These are phyloP conservation scores for Neocrepidodera transversa DNA, from an alignment of 2,888 invertebrate genomes.

Conservation along the genomic window DNA sequence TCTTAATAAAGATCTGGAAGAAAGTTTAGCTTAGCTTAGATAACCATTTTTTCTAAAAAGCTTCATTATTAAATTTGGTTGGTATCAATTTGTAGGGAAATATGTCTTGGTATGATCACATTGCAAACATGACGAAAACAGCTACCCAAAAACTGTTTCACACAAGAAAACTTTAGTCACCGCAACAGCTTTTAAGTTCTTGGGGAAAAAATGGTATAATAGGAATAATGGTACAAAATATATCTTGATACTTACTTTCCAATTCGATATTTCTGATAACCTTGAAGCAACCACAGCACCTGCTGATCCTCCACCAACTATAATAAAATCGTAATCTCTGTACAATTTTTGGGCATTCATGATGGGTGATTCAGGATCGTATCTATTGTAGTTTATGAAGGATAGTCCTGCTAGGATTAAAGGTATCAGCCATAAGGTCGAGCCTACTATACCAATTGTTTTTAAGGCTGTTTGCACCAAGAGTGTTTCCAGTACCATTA, in stretches of 20 bases:
- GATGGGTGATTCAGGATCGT: slow-evolving; percentile 82
- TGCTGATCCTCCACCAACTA: slow-evolving; percentile 88
- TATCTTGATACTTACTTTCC: slow-evolving; percentile 69
- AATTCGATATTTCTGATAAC: slow-evolving; percentile 75
- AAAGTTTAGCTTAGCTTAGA: too few species aligned
- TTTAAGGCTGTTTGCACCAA: slow-evolving; percentile 80
- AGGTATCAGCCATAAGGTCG: slow-evolving; percentile 85
- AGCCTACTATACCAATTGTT: slow-evolving; percentile 77
- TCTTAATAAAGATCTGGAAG: too few species aligned
- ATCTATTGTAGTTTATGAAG: slow-evolving; percentile 77
- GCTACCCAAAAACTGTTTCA: too few species aligned
- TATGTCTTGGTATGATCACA: too few species aligned
- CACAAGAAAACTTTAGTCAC: too few species aligned
- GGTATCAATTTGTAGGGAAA: too few species aligned
- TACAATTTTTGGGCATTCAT: slow-evolving; percentile 71
- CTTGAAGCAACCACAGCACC: slow-evolving; percentile 84
- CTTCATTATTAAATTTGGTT: too few species aligned
- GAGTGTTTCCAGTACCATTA: slow-evolving; percentile 78
- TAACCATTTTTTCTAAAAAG: too few species aligned
- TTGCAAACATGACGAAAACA: too few species aligned
- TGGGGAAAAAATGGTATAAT: too few species aligned
- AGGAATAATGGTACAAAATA: too few species aligned
- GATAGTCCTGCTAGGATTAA: slow-evolving; percentile 81
- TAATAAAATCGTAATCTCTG: slow-evolving; percentile 81
- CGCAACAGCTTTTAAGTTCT: too few species aligned